phyloP scores from a whole-genome alignment of 2,888 invertebrate species.

The Xestia rhomboidea region DNA sequence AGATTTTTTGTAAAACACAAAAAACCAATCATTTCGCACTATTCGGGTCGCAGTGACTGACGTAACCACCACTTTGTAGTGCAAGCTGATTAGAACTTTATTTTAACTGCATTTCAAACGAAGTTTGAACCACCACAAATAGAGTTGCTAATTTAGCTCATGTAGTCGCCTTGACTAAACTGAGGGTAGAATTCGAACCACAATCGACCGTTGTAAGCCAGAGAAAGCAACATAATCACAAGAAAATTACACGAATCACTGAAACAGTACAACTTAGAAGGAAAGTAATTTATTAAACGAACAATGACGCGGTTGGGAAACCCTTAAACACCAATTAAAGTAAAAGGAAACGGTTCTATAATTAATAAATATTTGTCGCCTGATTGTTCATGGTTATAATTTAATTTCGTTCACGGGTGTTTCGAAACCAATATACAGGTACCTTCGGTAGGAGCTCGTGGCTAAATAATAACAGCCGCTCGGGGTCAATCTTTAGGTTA shows the following conservation, averaged over 20 bases:
- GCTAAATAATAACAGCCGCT: no score
- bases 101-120: no score
- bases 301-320: conserved; percentile 29
- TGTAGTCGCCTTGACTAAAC: no score
- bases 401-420: not conserved
- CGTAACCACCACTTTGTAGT: no score
- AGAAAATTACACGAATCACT: conserved; percentile 27
- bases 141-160: no score
- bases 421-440: not conserved
- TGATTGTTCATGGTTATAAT: conserved; percentile 20
- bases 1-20: no score
- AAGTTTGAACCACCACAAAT: no score
- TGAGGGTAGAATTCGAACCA: not conserved
- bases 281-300: conserved; percentile 28
- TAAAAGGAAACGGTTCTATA: conserved; percentile 12
- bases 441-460: not conserved
- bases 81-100: no score
- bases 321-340: conserved; percentile 41
- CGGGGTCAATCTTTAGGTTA: no score
- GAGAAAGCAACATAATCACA: conserved; percentile 6
- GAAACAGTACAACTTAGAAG: conserved; percentile 7
- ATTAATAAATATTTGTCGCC: conserved; percentile 17
- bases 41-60: no score
- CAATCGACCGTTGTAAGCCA: not conserved
- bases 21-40: no score